Evolutionary conservation across 2,888 invertebrate genomes (phyloP), one percentile per base, ranked within the genome.

Genomic region (Campaea margaritaria): DNA sequence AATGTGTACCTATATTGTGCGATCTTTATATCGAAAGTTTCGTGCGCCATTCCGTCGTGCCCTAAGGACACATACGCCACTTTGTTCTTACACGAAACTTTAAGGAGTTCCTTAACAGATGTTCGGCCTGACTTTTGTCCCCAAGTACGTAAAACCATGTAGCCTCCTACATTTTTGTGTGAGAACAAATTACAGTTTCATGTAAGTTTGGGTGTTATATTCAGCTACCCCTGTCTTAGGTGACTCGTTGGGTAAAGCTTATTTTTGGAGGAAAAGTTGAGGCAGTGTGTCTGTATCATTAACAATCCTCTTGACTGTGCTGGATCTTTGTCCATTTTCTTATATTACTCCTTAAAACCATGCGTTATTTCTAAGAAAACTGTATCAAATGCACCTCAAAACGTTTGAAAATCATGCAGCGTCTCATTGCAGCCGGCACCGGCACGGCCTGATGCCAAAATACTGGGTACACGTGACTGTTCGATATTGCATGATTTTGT

Each of bases 31-130:
- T 79, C 78, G 79, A 83, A 86, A 87, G 82, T 84, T 85, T 72
- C 55, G 67, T 69, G 70, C 67, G 67, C 71, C 71, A 67, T 68
- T 63, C 70, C 63, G 67, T 66, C 74, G 70, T 75, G 79, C 85
- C 86, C 86, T 82, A 70, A 84, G 86, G 86, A 84, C 82, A 83
- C 81, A 82, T 79, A 81, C 82, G 71, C 75, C 76, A 85, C 86
- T 87, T 86, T 86, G 86, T 87, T 86, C 86, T 83, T 84, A 75
- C 73, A 78, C 75, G 69, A 76, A 86, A 88, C 81, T 88, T 87
- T 81, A 78, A 82, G 83, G 84, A 88, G 82, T 87, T 86, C 79
- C 81, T 84, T 85, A 88, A 86, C 87, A 87, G 87, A 87, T 87
- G 87, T 87, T 87, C 79, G 73, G 72, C 72, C 82, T 83, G 84